Conservation (phyloP, 2,113 vertebrate genomes). For the Poeciliopsis retropinna region DNA sequence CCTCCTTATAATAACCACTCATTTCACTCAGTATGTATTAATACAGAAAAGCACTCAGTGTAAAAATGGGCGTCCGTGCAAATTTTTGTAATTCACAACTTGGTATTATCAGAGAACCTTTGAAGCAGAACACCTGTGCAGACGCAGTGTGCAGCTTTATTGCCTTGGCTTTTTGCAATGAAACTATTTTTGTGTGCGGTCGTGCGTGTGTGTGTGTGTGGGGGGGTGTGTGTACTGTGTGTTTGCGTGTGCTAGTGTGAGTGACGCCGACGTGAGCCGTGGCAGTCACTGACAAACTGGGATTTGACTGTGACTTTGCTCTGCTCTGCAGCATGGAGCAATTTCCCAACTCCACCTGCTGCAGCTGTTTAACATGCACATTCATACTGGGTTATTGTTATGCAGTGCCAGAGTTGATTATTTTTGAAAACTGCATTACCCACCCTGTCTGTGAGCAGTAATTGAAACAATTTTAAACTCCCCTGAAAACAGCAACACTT, state of each 20-base stretch:
- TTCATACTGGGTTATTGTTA: constrained; percentile 23
- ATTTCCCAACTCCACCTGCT: constrained; percentile 39
- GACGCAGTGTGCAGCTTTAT: neutral
- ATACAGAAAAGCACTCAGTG: neutral
- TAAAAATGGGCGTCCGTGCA: neutral
- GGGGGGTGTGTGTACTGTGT: neutral
- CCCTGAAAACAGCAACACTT: neutral
- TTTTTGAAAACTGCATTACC: neutral
- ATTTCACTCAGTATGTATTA: neutral
- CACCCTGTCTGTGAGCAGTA: neutral
- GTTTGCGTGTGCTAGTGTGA: neutral
- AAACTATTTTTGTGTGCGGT: neutral
- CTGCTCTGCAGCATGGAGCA: constrained; percentile 27
- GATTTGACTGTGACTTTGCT: constrained; percentile 26
- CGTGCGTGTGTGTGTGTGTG: neutral
- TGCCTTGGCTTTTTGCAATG: neutral
- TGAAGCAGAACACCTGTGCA: neutral
- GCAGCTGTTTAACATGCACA: constrained; percentile 46
- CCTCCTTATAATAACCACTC: neutral
- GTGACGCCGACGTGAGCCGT: neutral
- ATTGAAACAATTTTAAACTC: neutral
- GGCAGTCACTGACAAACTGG: constrained; percentile 33
- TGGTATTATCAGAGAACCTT: neutral
- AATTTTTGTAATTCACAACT: neutral
- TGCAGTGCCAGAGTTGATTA: neutral